phyloP scores from a whole-genome alignment of 2,113 vertebrate genomes.

The Irena cyanogastra region DNA sequence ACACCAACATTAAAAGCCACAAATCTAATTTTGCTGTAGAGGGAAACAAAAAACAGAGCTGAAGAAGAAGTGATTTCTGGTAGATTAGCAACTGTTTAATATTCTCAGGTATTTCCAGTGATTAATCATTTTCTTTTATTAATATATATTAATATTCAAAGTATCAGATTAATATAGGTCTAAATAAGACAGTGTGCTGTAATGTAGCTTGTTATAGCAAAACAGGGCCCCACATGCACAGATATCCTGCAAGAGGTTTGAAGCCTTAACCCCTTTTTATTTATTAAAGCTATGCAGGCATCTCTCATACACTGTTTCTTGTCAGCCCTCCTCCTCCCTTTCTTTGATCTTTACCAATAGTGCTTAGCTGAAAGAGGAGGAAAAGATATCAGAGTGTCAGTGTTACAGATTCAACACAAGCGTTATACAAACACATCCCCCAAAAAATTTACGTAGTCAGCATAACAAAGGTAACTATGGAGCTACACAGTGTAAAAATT shows the following conservation, averaged over 20 bases:
- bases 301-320: constrained; percentile 19
- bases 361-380: constrained; percentile 13
- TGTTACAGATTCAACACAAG: constrained; percentile 41
- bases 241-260: constrained; percentile 1
- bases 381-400: constrained; percentile 7
- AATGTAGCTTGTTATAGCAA: background rate
- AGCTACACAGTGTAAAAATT: background rate
- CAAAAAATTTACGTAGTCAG: background rate
- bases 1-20: background rate
- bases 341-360: constrained; percentile 58
- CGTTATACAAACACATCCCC: constrained; percentile 2
- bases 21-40: constrained; percentile 13
- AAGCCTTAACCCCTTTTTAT: constrained; percentile 51
- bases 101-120: background rate
- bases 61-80: background rate
- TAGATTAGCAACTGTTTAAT: background rate
- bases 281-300: constrained; percentile 47
- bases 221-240: constrained; percentile 13
- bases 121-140: background rate
- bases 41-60: background rate
- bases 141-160: background rate
- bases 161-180: background rate
- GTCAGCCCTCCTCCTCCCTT: constrained; percentile 29
- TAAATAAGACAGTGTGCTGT: background rate
- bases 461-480: constrained; percentile 40